phyloP scores from a whole-genome alignment of 2,888 invertebrate genomes.

The Byasa hedistus region DNA sequence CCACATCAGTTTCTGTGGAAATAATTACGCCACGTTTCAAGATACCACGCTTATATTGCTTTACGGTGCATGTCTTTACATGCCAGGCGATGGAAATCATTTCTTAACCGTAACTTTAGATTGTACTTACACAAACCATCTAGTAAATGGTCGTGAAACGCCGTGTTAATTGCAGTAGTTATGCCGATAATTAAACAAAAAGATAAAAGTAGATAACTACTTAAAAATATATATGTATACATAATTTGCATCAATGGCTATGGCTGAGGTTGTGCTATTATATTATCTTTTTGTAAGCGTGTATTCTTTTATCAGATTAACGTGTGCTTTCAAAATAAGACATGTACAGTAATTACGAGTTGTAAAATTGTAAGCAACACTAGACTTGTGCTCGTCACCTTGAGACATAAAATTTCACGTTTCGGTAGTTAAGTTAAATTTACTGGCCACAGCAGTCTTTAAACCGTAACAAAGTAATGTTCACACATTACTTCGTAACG shows the following conservation, averaged over 20 bases:
- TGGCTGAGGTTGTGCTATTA: too few species aligned
- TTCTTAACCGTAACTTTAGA: constrained; percentile 14
- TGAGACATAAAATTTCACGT: constrained; percentile 2
- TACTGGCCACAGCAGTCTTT: neutral
- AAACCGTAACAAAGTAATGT: neutral
- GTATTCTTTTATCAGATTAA: too few species aligned
- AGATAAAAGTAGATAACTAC: too few species aligned
- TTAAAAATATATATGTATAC: too few species aligned
- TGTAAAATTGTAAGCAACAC: neutral
- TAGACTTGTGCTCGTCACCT: neutral
- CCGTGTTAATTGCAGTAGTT: neutral
- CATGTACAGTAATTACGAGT: neutral
- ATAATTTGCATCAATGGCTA: too few species aligned
- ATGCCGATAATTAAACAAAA: neutral
- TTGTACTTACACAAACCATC: constrained; percentile 5
- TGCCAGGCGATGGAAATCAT: constrained; percentile 12
- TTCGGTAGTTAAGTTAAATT: constrained; percentile 1
- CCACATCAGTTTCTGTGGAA: constrained; percentile 14
- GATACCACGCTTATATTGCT: constrained; percentile 18
- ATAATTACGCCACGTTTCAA: constrained; percentile 21
- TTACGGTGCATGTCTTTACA: constrained; percentile 20
- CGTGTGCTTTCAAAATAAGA: too few species aligned
- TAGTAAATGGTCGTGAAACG: constrained; percentile 3
- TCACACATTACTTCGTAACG: neutral
- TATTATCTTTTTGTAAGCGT: too few species aligned